Evolutionary conservation across 2,797 vertebrate genomes (phyloP).

Genomic region (Pristis pectinata): DNA sequence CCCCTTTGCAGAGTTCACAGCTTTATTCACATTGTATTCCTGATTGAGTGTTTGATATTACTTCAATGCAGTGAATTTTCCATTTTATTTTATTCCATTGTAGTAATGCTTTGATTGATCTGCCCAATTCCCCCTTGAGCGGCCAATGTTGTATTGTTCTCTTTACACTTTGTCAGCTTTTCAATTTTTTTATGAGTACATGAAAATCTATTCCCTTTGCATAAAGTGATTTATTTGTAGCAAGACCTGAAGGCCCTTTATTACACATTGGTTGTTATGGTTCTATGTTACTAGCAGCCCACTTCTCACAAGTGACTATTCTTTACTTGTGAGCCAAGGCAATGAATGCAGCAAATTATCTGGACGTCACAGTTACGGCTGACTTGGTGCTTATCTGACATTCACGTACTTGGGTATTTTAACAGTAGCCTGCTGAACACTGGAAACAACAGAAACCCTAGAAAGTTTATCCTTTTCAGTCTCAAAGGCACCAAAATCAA

Average conservation of each 20-base stretch:
- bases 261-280: background rate
- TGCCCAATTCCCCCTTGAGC: background rate
- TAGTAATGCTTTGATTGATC: background rate
- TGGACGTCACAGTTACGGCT: background rate
- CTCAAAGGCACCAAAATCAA: background rate
- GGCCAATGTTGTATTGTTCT: conserved; percentile 17
- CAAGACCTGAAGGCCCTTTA: background rate
- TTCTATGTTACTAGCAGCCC: background rate
- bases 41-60: background rate
- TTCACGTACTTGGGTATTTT: too few relatives aligned
- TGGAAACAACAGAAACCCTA: background rate
- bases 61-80: background rate
- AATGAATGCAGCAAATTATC: background rate
- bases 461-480: background rate
- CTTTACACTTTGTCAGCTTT: conserved; percentile 25
- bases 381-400: background rate
- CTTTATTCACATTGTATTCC: background rate
- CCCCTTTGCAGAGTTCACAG: background rate
- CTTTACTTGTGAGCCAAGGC: background rate
- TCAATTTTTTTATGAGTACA: conserved; percentile 11
- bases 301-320: background rate
- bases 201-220: conserved; percentile 27
- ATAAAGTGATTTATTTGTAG: conserved; percentile 23
- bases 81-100: background rate
- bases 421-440: background rate